Evolutionary conservation across 2,113 vertebrate species (phyloP).

Genomic region (Saccopteryx bilineata): DNA sequence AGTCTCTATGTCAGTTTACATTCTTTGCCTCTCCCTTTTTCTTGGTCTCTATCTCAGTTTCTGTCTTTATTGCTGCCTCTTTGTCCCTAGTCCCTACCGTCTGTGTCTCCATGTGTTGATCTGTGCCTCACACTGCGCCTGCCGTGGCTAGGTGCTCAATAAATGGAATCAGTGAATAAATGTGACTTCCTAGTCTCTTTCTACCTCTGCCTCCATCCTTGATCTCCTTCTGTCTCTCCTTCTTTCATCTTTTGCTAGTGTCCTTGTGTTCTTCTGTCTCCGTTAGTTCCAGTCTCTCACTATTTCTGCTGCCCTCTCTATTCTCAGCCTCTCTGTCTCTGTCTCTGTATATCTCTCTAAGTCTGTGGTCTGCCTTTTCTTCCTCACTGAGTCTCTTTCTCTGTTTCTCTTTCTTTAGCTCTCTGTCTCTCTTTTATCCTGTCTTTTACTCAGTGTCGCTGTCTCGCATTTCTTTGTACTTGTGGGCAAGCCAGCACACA

Average conservation of each 20-base stretch:
- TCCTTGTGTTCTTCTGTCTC: not conserved
- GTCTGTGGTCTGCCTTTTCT: not conserved
- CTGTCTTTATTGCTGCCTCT: slow-evolving; percentile 14
- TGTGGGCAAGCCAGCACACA: slow-evolving; percentile 44
- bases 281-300: not conserved
- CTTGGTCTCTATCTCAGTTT: not conserved
- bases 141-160: not conserved
- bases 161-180: slow-evolving; percentile 33
- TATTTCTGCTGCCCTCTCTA: not conserved
- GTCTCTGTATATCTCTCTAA: not conserved
- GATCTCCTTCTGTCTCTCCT: not conserved
- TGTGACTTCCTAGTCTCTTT: not conserved
- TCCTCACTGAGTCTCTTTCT: not conserved
- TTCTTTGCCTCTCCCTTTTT: not conserved
- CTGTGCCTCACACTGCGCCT: not conserved
- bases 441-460: not conserved
- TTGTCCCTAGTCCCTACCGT: not conserved
- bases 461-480: slow-evolving; percentile 64
- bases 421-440: not conserved
- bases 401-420: not conserved
- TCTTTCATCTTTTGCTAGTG: not conserved
- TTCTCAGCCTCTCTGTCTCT: not conserved
- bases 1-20: not conserved
- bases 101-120: not conserved
- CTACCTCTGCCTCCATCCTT: not conserved